phyloP scores from a whole-genome alignment of 2,797 vertebrate species.

The Hemibagrus guttatus region DNA sequence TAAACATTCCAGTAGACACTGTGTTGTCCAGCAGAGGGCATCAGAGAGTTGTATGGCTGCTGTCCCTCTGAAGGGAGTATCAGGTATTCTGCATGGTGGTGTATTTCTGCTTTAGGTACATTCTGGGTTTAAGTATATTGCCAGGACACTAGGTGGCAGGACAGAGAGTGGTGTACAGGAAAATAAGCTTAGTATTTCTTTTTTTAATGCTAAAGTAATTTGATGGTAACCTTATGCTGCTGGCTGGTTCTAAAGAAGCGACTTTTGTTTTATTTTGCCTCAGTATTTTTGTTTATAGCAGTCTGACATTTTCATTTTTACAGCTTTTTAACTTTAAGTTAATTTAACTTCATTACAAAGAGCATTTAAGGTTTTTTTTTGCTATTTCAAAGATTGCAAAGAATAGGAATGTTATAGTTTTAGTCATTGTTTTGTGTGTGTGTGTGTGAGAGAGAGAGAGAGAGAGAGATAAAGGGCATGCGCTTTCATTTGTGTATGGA shows the following conservation, averaged over 20 bases:
- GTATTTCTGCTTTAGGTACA: constrained; percentile 51
- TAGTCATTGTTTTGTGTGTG: constrained; percentile 40
- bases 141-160: constrained; percentile 38
- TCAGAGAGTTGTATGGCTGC: constrained; percentile 58
- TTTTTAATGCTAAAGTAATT: constrained; percentile 33
- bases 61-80: constrained; percentile 57
- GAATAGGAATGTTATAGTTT: constrained; percentile 41
- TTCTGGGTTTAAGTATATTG: constrained; percentile 49
- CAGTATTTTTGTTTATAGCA: constrained; percentile 39
- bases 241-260: constrained; percentile 48
- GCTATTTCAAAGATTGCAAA: constrained; percentile 47
- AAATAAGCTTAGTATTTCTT: constrained; percentile 39
- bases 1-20: constrained; percentile 66
- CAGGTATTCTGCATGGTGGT: constrained; percentile 52
- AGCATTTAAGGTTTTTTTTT: constrained; percentile 45
- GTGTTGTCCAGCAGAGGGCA: constrained; percentile 60
- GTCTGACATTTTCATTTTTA: constrained; percentile 46
- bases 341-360: constrained; percentile 56
- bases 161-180: constrained; percentile 48
- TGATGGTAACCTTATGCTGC: constrained; percentile 51
- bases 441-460: constrained; percentile 24
- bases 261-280: constrained; percentile 36
- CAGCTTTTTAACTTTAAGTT: constrained; percentile 56
- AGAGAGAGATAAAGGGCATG: constrained; percentile 27
- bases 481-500: constrained; percentile 32